Conservation (phyloP, 2,888 invertebrate species). For the Sicus ferrugineus region DNA sequence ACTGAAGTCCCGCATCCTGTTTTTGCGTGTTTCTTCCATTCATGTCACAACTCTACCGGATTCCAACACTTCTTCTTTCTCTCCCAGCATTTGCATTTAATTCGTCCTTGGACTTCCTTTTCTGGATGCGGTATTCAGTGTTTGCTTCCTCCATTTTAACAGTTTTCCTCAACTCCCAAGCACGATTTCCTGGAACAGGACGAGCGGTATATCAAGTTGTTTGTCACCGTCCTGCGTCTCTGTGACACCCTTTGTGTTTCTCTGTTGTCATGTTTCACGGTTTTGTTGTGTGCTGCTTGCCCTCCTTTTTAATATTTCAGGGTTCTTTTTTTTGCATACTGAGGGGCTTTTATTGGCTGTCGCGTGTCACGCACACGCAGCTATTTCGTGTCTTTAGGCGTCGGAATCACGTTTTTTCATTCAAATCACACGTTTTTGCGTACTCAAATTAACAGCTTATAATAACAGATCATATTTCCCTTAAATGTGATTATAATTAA, state of each 20-base stretch:
- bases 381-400: no score
- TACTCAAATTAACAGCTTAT: no score
- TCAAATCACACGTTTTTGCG: no score
- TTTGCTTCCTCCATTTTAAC: neutral
- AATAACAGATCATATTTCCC: no score
- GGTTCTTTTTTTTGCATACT: neutral
- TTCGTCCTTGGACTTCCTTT: neutral
- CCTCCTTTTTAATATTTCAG: neutral
- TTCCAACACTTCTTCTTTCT: neutral
- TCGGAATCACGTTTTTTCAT: no score
- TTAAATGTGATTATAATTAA: no score
- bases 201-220: no score
- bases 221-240: slow-evolving; percentile 2
- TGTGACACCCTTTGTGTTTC: neutral
- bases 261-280: neutral
- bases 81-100: neutral
- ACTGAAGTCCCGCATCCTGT: no score
- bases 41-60: neutral
- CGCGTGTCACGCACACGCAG: no score
- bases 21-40: neutral
- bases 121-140: neutral
- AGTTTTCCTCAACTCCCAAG: slow-evolving; percentile 11
- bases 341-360: neutral
- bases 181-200: no score
- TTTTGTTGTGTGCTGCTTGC: neutral